Evolutionary conservation across 2,888 invertebrate species (phyloP), one percentile per base, ranked within the genome.

Genomic region (Nomada ferruginata): DNA sequence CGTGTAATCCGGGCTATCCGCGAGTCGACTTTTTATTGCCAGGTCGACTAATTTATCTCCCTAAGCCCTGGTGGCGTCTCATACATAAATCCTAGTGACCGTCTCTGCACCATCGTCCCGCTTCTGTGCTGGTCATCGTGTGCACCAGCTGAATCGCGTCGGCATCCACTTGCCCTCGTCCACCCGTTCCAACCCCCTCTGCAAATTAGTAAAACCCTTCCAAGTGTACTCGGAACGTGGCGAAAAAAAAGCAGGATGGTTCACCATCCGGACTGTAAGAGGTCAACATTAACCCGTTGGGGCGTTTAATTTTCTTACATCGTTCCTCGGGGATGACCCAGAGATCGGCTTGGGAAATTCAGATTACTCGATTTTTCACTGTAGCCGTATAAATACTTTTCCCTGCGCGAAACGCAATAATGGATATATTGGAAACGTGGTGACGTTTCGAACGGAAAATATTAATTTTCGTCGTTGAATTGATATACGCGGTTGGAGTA

Each of bases 81-180:
- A 87, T 90, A 91, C 89, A 91, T 91, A 91, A 91, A 91, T 91
- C 89, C 89, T 87, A 78, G 87, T 85, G 89, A 88, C 89, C 89
- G 82, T 84, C 87, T 86, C 87, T 77, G 83, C 60, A 20, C 82
- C 87, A 79, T 78, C 78, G 83, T 76, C 77, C 77, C 84, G 81
- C 70, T 74, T 65, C 73, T 76, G 13, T 69, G 15, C 78, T 78
- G 60, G 82, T 74, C 79, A 75, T 76, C 70, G 59, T 68, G 70
- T 73, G 71, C 84, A 70, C 77, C 78, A 69, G 52, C 75, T 76
- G 86, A 86, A 84, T 76, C 79, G 76, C 36, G 64, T 63, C 57
- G 44, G 63, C 68, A 64, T 79, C 76, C 20, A 64, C 78, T 79
- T 63, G 68, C 55, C 55, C 23, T 42, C 50, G 15, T 50, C 36